phyloP scores from a whole-genome alignment of 2,888 invertebrate genomes.

The Melinaea marsaeus region DNA sequence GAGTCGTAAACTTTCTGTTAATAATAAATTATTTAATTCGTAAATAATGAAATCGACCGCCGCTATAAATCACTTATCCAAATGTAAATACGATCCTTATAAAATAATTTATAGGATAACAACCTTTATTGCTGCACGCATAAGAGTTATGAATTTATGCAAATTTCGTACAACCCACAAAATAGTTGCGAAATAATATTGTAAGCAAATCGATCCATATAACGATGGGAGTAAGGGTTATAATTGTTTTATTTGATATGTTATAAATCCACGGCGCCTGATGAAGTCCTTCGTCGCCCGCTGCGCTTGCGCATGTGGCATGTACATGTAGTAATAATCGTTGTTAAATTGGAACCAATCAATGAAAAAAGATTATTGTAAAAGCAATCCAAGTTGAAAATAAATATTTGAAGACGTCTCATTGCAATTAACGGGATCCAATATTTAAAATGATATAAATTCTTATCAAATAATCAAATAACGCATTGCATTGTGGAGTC shows the following conservation, averaged over 20 bases:
- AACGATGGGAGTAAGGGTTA: background rate
- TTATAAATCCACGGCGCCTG: background rate
- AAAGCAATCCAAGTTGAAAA: background rate
- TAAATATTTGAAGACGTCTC: background rate
- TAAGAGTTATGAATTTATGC: conserved; percentile 6
- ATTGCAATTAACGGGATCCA: background rate
- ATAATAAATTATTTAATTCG: conserved; percentile 12
- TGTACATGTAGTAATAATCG: conserved; percentile 20
- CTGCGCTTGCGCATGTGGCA: conserved; percentile 22
- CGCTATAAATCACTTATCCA: conserved; percentile 31
- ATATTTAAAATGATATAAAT: no score
- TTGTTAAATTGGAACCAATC: conserved; percentile 20
- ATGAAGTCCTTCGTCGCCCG: conserved; percentile 31
- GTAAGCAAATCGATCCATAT: background rate
- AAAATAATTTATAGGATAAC: conserved; percentile 21
- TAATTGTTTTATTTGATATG: background rate
- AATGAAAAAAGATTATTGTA: conserved; percentile 7
- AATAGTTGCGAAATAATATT: background rate
- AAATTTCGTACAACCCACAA: conserved; percentile 2
- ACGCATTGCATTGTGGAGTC: conserved; percentile 26
- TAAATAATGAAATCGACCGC: conserved; percentile 22
- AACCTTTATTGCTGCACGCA: conserved; percentile 1
- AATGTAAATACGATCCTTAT: conserved; percentile 32
- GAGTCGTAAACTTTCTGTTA: conserved; percentile 20
- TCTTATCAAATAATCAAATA: no score